phyloP scores from a whole-genome alignment of 2,113 vertebrate genomes.

The Tiliqua scincoides region DNA sequence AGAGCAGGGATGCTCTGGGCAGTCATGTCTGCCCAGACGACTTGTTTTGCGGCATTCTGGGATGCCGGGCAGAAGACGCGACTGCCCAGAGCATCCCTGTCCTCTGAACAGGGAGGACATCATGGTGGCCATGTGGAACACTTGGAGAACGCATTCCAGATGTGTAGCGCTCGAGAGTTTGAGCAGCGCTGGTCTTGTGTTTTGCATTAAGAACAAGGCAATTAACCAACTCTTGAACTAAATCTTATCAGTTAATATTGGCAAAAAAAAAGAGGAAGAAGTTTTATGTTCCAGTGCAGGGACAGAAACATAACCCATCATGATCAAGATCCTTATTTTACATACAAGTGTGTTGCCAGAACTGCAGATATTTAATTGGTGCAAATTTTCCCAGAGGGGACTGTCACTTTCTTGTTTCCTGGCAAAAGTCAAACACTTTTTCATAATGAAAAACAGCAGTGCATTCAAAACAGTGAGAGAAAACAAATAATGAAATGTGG shows the following conservation, averaged over 20 bases:
- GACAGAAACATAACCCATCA: background rate
- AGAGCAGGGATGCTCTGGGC: no score
- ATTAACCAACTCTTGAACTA: conserved; percentile 25
- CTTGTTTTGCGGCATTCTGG: no score
- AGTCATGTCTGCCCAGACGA: no score
- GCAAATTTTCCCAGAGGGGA: background rate
- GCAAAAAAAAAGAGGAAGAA: no score
- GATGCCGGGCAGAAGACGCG: no score
- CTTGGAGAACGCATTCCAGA: no score
- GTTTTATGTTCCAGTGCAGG: background rate
- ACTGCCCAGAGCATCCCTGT: no score
- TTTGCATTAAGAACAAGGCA: background rate
- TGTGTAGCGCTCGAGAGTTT: no score
- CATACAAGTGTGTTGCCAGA: conserved; percentile 23
- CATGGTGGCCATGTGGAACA: no score
- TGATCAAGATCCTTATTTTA: conserved; percentile 4
- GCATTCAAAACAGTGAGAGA: conserved; percentile 1
- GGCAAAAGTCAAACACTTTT: background rate
- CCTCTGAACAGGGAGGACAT: no score
- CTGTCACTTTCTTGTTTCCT: conserved; percentile 37
- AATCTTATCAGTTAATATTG: background rate
- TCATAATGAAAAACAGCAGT: conserved; percentile 24
- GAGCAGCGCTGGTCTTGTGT: no score
- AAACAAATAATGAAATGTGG: background rate
- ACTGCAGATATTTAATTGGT: conserved; percentile 1